Percentiles rank a stretch among this genome's conserved stretches.
These are phyloP conservation scores for Myiotriccus ornatus DNA, from an alignment of 2,797 vertebrate species.

Conservation along the genomic window DNA sequence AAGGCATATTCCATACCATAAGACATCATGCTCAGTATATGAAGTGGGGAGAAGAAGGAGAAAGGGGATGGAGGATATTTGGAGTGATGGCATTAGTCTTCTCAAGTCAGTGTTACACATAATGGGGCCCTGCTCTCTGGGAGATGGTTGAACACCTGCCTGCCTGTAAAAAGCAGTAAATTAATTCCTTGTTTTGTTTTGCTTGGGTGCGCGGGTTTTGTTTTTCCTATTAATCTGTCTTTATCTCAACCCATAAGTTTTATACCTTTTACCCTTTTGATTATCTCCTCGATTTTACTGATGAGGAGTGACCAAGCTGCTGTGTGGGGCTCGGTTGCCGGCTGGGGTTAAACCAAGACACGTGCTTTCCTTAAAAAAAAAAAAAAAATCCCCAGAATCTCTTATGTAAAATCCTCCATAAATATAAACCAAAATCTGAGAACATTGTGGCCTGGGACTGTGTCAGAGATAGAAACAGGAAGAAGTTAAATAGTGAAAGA, in stretches of 20 bases:
- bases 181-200: not conserved
- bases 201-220: rapidly evolving
- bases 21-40: not conserved
- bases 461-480: not conserved
- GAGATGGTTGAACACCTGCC: not conserved
- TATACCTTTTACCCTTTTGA: not conserved
- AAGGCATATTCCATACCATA: not conserved
- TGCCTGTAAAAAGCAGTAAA: not conserved
- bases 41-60: not conserved
- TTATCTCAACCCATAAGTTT: not conserved
- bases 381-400: not conserved
- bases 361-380: not conserved
- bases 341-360: rapidly evolving
- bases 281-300: not conserved
- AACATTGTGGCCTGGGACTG: not conserved
- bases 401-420: not conserved
- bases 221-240: not conserved
- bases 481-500: not conserved
- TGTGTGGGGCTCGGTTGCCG: rapidly evolving
- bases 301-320: not conserved
- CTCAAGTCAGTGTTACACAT: too few relatives aligned
- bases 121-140: not conserved
- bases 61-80: not conserved
- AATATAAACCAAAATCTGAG: not conserved
- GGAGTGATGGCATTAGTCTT: not conserved